Base-by-base conservation (phyloP, 2,888 invertebrate species). In the Patella ulyssiponensis region DNA sequence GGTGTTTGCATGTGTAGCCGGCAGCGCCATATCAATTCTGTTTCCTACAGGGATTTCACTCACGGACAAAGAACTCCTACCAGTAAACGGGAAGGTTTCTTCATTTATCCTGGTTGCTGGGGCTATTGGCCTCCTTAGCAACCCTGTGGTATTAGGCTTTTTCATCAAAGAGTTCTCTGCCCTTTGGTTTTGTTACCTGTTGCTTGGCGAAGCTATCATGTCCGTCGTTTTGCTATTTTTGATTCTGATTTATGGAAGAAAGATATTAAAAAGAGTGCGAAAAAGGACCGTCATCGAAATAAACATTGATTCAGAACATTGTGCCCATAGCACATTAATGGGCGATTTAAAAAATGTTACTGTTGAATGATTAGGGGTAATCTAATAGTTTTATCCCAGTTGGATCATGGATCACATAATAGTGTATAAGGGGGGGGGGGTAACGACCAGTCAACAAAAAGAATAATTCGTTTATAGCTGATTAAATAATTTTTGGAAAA, bases 141-240 rank as follows among this genome's bases (percentile, higher is more conserved):
- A 64, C 23, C 64, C 64, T 11, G 14, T 64, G 11, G 23, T 64
- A 9, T 14, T 64, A 23, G 64, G 64, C 23, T 64, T 64, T 23
- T 15, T 64, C 14, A 64, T 64, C 20, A 20, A 64, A 64, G 64
- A 64, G 64, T 64, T 64, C 64, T 64, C 64, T 20, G 64, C 64
- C 64, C 64, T 64, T 64, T 64, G 23, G 20, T 64, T 64, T 23
- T 64, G 64, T 23, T 64, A 64, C 23, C 23, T 64, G 20, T 14
- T 64, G 9, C 14, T 64, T 23, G 23, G 20, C 11, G 64, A 64
- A 64, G 64, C 64, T 23, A 11, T 64, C 2, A 12, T 64, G 20
- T 64, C 64, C 12, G 23, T 64, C 12, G 64, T 64, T 23, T 23
- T 64, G 23, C 20, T 64, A 23, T 64, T 64, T 12, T 12, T 64